phyloP scores from a whole-genome alignment of 1,140 invertebrate species.

The Papilio helenus region DNA sequence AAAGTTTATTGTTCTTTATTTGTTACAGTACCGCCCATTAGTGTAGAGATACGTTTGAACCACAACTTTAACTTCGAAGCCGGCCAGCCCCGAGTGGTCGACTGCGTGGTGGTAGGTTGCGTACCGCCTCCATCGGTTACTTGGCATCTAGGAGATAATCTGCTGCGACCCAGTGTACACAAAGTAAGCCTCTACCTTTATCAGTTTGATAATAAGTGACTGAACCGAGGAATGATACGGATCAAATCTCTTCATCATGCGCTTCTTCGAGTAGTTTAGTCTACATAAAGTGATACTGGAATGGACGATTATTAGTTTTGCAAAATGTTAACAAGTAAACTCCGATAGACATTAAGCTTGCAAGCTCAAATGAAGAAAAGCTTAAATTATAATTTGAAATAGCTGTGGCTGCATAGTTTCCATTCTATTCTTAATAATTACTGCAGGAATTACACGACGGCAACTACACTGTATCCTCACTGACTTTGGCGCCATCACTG shows the following conservation, averaged over 20 bases:
- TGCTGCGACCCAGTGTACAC: constrained; percentile 65
- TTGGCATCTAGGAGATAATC: constrained; percentile 67
- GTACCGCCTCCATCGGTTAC: constrained; percentile 70
- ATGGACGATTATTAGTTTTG: too few species aligned
- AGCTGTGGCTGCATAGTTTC: neutral
- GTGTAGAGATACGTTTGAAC: constrained; percentile 71
- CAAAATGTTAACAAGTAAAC: too few species aligned
- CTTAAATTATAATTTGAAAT: neutral
- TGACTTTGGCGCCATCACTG: constrained; percentile 70
- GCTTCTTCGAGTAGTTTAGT: too few species aligned
- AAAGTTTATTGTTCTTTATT: constrained; percentile 3
- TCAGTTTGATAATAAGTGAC: neutral
- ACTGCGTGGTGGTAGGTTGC: constrained; percentile 75
- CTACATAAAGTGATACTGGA: too few species aligned
- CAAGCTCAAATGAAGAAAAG: too few species aligned
- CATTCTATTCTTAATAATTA: neutral
- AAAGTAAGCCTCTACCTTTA: constrained; percentile 57
- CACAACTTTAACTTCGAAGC: constrained; percentile 75
- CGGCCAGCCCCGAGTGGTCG: constrained; percentile 71
- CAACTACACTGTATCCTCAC: constrained; percentile 73
- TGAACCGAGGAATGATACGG: neutral
- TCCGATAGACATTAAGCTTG: too few species aligned
- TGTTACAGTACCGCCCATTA: constrained; percentile 66
- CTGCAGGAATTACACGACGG: constrained; percentile 71
- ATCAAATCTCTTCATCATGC: too few species aligned